Conservation (phyloP, 2,113 vertebrate genomes). For the Poeciliopsis prolifica region DNA sequence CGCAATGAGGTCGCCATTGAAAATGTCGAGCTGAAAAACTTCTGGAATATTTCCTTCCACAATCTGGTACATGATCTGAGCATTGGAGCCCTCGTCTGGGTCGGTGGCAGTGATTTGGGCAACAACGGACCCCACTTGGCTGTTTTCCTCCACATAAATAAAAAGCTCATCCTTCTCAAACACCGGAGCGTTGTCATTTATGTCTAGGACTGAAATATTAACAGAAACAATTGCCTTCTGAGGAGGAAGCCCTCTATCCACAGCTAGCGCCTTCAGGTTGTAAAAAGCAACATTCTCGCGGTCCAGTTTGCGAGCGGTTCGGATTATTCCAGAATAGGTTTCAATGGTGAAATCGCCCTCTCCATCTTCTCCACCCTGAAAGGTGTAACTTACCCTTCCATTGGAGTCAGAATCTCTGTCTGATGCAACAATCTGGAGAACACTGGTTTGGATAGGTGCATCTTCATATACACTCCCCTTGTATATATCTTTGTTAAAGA, state of each 20-base stretch:
- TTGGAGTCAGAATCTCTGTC: conserved; percentile 91
- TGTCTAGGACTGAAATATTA: conserved; percentile 90
- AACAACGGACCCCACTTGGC: conserved; percentile 89
- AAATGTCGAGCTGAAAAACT: conserved; percentile 93
- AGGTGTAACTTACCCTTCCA: conserved; percentile 89
- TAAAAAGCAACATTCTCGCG: conserved; percentile 92
- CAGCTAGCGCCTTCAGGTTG: conserved; percentile 87
- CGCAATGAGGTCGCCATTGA: conserved; percentile 90
- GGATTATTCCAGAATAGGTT: conserved; percentile 91
- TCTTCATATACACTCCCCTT: conserved; percentile 91
- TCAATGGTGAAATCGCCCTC: conserved; percentile 94
- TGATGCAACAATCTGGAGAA: conserved; percentile 92
- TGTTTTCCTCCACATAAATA: conserved; percentile 92
- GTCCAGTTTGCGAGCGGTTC: conserved; percentile 90
- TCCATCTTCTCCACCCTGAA: conserved; percentile 91
- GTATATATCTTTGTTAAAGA: conserved; percentile 89
- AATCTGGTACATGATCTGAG: conserved; percentile 98
- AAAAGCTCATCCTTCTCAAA: conserved; percentile 93
- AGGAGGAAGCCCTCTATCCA: conserved; percentile 87
- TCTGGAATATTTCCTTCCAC: conserved; percentile 95
- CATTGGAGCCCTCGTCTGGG: conserved; percentile 93
- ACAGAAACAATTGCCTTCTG: conserved; percentile 88
- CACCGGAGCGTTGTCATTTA: conserved; percentile 95
- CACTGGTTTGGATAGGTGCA: conserved; percentile 86
- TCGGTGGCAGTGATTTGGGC: conserved; percentile 88